phyloP scores from a whole-genome alignment of 1,140 invertebrate genomes.

The Planococcus citri region DNA sequence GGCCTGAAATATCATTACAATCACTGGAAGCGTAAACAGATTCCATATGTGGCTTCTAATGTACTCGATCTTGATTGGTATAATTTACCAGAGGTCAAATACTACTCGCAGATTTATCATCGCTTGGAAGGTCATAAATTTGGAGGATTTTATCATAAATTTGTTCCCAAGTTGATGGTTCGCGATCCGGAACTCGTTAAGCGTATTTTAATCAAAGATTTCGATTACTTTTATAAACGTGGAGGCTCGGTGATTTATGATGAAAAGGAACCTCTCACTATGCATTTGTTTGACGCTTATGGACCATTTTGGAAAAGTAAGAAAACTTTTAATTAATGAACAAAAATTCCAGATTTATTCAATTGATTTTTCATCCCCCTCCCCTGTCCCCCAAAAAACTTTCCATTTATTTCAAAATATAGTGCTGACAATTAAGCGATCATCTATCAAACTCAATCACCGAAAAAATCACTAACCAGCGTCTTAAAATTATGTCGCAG shows the following conservation, averaged over 20 bases:
- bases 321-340: background rate
- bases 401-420: too few relatives aligned
- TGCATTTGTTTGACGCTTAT: background rate
- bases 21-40: background rate
- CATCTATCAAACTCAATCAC: too few relatives aligned
- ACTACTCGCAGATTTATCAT: slow-evolving; percentile 28
- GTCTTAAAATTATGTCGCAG: background rate
- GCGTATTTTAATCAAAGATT: slow-evolving; percentile 38
- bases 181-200: slow-evolving; percentile 28
- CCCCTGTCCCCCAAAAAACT: too few relatives aligned
- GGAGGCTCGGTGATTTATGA: slow-evolving; percentile 27
- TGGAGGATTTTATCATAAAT: slow-evolving; percentile 24
- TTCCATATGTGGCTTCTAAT: background rate
- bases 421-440: too few relatives aligned
- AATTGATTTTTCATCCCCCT: too few relatives aligned
- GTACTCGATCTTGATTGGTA: background rate
- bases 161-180: slow-evolving; percentile 14
- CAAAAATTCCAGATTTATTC: too few relatives aligned
- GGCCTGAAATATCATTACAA: background rate
- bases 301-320: slow-evolving; percentile 37
- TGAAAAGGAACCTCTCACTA: slow-evolving; percentile 30
- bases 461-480: too few relatives aligned
- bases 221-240: slow-evolving; percentile 36
- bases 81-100: background rate
- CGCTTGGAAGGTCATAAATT: slow-evolving; percentile 23